Evolutionary conservation across 2,888 invertebrate species (phyloP).

Genomic region (Pollenia amentaria): DNA sequence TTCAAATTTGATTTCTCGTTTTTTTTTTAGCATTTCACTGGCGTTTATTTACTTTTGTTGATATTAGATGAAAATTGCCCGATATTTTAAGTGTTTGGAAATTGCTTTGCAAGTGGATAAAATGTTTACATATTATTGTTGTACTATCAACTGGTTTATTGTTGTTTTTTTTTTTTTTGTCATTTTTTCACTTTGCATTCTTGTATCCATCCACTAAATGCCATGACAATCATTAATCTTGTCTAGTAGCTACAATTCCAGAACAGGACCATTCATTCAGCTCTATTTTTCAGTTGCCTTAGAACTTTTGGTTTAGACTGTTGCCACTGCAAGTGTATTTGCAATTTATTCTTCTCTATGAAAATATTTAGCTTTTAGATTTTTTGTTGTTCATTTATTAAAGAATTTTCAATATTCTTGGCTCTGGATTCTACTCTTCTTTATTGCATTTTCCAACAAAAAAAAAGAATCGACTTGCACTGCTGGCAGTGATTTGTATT

Average conservation of each 20-base stretch:
- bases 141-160: constrained; percentile 31
- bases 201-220: constrained; percentile 71
- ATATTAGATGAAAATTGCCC: constrained; percentile 36
- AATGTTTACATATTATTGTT: constrained; percentile 55
- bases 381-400: constrained; percentile 15
- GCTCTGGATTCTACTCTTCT: constrained; percentile 9
- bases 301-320: constrained; percentile 57
- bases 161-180: constrained; percentile 31
- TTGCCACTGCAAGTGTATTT: constrained; percentile 38
- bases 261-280: constrained; percentile 1
- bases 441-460: neutral
- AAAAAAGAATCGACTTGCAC: constrained; percentile 29
- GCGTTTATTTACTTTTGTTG: constrained; percentile 21
- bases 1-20: neutral
- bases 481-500: constrained; percentile 68
- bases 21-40: constrained; percentile 31
- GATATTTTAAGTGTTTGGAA: constrained; percentile 53
- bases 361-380: constrained; percentile 34
- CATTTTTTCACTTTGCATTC: constrained; percentile 57
- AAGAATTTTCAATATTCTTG: constrained; percentile 52
- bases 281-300: constrained; percentile 44
- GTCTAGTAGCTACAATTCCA: constrained; percentile 50
- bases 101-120: constrained; percentile 63
- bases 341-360: constrained; percentile 51
- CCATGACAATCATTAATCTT: constrained; percentile 71